phyloP scores from a whole-genome alignment of 2,797 vertebrate genomes.

The Bucorvus abyssinicus region DNA sequence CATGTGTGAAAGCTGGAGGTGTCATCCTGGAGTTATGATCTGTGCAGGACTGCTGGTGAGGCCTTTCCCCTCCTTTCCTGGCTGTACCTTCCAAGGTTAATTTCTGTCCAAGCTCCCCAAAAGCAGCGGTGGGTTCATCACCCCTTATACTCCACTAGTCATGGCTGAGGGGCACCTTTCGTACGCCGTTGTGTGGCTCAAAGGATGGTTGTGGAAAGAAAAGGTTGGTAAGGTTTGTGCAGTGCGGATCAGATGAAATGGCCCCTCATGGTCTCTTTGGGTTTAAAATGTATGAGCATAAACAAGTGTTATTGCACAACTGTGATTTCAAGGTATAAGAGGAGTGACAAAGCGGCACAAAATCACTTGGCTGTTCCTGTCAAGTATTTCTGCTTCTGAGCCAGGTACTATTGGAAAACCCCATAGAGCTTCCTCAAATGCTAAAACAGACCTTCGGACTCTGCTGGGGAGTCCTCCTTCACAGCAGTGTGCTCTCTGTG shows the following conservation, averaged over 20 bases:
- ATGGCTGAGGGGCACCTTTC: neutral
- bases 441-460: neutral
- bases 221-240: neutral
- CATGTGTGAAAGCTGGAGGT: neutral
- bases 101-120: neutral
- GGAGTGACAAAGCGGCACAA: neutral
- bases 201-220: neutral
- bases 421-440: neutral
- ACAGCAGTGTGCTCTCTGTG: neutral
- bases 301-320: neutral
- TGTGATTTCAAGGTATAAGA: neutral
- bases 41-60: neutral
- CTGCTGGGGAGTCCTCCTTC: neutral
- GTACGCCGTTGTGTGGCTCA: neutral
- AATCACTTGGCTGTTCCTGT: neutral
- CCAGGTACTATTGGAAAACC: neutral
- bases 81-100: neutral
- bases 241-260: neutral
- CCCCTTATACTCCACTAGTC: neutral
- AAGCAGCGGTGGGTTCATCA: neutral
- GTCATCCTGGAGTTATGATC: neutral
- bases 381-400: neutral
- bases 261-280: neutral
- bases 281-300: neutral
- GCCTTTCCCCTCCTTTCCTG: neutral